Percentiles rank a stretch among this genome's conserved stretches.
Conservation (phyloP, 2,888 invertebrate species). For the Idaea dimidiata region DNA sequence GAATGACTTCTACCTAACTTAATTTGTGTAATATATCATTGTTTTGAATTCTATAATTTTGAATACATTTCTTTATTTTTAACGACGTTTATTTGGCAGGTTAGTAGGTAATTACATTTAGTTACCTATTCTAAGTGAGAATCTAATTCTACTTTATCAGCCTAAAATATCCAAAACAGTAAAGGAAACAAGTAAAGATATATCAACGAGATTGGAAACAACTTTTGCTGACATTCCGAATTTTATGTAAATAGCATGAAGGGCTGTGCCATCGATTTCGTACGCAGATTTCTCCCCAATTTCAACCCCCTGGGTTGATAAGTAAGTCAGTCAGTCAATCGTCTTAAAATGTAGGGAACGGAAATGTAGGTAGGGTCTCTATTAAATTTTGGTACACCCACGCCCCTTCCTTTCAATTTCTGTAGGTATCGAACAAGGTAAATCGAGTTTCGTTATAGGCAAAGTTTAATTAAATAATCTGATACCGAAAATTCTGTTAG, state of each 20-base stretch:
- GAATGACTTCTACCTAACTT: too few species aligned
- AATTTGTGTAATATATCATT: too few species aligned
- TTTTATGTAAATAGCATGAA: background rate
- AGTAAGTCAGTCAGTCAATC: constrained; percentile 1
- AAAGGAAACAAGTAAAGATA: background rate
- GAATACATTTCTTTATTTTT: too few species aligned
- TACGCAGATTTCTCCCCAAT: background rate
- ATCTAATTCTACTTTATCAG: background rate
- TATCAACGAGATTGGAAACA: constrained; percentile 1
- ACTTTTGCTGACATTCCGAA: background rate
- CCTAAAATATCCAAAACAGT: background rate
- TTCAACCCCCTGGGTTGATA: background rate
- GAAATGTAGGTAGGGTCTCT: background rate
- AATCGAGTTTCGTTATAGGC: background rate
- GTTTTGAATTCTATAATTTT: too few species aligned
- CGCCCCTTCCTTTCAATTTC: background rate
- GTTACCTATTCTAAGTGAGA: background rate
- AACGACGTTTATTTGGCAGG: too few species aligned
- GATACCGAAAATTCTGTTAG: too few species aligned
- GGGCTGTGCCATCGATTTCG: background rate
- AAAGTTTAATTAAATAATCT: background rate
- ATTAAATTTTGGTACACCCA: background rate
- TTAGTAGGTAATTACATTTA: too few species aligned
- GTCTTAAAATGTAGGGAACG: constrained; percentile 1
- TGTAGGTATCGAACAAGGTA: background rate